Evolutionary conservation across 64 coral and sea anemone genomes (phyloP), one percentile per base, ranked within the genome.

Genomic region (Porites lutea): DNA sequence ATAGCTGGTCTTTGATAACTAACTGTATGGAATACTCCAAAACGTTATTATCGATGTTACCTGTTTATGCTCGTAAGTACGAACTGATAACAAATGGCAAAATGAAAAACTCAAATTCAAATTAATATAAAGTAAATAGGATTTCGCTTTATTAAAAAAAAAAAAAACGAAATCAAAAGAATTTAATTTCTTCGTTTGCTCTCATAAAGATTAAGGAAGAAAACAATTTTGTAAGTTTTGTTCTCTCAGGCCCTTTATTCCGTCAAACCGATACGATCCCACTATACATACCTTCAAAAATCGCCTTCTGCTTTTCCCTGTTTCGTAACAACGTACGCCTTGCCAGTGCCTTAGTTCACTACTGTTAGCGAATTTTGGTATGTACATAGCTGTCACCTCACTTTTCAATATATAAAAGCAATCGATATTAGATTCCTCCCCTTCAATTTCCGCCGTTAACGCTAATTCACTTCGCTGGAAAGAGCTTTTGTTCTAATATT

Each of bases 371-470:
- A 5, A 16, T 16, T 84, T 6, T 84, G 8, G 6, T 16, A 8
- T 52, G 6, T 51, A 48, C 18, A 52, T 52, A 68, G 6, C 46
- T 64, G 81, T 20, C 63, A 68, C 7, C 69, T 20, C 47, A 52
- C 46, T 48, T 63, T 68, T 69, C 63, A 51, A 76, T 51, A 52
- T 67, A 65, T 83, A 69, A 52, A 68, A 83, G 60, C 19, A 11
- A 19, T n/a, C 45, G 49, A 61, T 68, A 84, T 84, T 18, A 49
- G 4, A 15, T 64, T 68, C 81, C 81, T 12, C 81, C 81, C 79
- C 64, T 84, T 68, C 81, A 84, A 84, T 84, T 84, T 84, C 81
- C 81, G 81, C 81, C 15, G 81, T 46, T 52, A 84, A 84, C 81
- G 64, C 19, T 84, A 84, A 84, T 84, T 84, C 49, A 84, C 81